Conservation (phyloP, 1,140 invertebrate species). For the Drosophila burlai region DNA sequence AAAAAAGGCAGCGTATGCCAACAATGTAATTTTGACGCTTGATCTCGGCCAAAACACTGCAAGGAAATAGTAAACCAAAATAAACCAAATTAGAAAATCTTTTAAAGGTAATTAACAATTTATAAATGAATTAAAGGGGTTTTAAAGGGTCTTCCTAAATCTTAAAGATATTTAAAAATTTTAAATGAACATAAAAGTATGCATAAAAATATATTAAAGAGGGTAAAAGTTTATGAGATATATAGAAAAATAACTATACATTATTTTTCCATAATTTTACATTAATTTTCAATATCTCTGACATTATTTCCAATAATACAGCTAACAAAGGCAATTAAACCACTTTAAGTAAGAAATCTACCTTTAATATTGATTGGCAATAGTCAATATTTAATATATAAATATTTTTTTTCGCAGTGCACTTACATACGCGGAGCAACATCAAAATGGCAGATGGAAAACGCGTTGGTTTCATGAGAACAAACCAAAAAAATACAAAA, state of each 20-base stretch:
- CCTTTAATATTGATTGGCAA: background rate
- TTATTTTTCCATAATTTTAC: no score
- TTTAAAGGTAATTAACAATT: background rate
- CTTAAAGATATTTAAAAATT: background rate
- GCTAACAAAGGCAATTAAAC: no score
- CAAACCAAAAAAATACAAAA: conserved; percentile 2
- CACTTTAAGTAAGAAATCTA: background rate
- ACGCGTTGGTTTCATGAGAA: conserved; percentile 19
- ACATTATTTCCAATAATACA: no score
- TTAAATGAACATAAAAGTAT: background rate
- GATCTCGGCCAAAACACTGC: conserved; percentile 48
- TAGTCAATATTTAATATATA: background rate
- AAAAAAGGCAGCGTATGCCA: conserved; percentile 72
- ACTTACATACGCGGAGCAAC: background rate
- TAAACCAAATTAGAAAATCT: background rate
- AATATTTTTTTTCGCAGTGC: background rate
- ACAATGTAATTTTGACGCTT: conserved; percentile 83
- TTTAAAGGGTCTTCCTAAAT: no score
- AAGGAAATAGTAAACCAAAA: background rate
- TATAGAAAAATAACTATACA: no score
- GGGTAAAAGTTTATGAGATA: no score
- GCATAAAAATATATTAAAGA: no score
- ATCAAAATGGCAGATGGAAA: conserved; percentile 44
- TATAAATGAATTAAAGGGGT: background rate
- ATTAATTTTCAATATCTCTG: no score